Conservation (phyloP, 2,797 vertebrate genomes). For the Triplophysa bombifrons region DNA sequence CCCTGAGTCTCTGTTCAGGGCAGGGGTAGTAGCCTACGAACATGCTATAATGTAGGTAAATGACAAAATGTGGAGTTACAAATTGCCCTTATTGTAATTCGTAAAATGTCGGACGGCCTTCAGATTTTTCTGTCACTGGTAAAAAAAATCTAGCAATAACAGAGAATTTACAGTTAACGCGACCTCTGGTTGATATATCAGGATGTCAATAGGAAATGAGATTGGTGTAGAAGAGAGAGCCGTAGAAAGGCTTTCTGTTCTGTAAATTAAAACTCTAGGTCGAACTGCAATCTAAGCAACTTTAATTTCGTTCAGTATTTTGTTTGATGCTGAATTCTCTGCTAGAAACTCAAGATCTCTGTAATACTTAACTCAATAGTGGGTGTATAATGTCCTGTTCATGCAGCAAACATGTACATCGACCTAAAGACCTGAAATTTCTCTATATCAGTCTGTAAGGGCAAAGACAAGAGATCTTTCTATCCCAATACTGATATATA, state of each 20-base stretch:
- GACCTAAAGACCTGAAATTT: neutral
- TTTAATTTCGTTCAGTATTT: neutral
- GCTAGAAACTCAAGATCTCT: neutral
- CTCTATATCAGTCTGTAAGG: conserved; percentile 4
- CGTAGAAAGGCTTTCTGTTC: neutral
- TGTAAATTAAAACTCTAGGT: neutral
- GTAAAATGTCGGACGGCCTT: too few relatives aligned
- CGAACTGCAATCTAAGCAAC: too few relatives aligned
- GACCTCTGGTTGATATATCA: neutral
- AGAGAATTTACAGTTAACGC: too few relatives aligned
- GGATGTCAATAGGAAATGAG: neutral
- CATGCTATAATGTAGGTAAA: too few relatives aligned
- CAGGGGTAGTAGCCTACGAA: too few relatives aligned
- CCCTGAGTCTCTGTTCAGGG: too few relatives aligned
- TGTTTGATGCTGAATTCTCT: neutral
- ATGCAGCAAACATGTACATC: neutral
- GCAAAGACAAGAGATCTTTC: neutral
- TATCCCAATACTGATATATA: neutral
- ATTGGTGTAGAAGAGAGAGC: neutral
- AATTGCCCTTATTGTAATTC: too few relatives aligned
- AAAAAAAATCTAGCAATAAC: too few relatives aligned
- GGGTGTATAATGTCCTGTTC: too few relatives aligned
- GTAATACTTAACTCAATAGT: neutral
- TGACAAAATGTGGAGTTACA: too few relatives aligned
- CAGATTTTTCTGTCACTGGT: too few relatives aligned